These are phyloP conservation scores for fruit fly (Drosophila melanogaster) DNA, from an alignment of 1,140 invertebrate genomes.

Conservation along the genomic window DNA sequence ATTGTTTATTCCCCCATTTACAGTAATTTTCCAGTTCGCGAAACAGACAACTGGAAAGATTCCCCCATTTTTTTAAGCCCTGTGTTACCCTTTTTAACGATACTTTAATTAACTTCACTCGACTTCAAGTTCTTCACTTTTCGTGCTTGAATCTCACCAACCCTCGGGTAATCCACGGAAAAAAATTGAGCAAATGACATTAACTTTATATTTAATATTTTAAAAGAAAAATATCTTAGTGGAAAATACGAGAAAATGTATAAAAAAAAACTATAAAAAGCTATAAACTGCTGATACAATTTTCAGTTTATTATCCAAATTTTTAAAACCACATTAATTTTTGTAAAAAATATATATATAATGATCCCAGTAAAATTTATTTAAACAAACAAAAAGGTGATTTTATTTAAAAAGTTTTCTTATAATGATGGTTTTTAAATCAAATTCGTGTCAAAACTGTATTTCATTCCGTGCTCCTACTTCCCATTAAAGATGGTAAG, in stretches of 20 bases:
- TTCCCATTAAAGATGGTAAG: slow-evolving; percentile 15
- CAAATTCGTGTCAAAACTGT: neutral
- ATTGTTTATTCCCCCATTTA: neutral
- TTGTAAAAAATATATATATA: no score
- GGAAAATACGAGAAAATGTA: no score
- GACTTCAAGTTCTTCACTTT: slow-evolving; percentile 40
- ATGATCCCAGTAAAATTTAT: no score
- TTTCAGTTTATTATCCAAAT: no score
- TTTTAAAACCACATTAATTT: no score
- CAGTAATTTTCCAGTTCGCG: slow-evolving; percentile 18
- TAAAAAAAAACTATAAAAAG: no score
- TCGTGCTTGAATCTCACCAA: slow-evolving; percentile 27
- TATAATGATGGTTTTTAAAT: neutral
- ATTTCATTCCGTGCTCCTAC: neutral
- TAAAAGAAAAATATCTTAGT: no score
- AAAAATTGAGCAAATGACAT: neutral
- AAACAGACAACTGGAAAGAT: slow-evolving; percentile 44
- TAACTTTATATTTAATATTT: neutral
- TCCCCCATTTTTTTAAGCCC: slow-evolving; percentile 19
- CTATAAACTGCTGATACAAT: no score
- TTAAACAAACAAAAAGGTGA: no score
- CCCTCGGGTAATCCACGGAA: slow-evolving; percentile 14
- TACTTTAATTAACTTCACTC: slow-evolving; percentile 66
- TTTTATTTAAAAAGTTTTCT: no score
- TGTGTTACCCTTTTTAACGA: slow-evolving; percentile 20